phyloP scores from a whole-genome alignment of 2,797 vertebrate genomes.

The Anguilla megastoma region DNA sequence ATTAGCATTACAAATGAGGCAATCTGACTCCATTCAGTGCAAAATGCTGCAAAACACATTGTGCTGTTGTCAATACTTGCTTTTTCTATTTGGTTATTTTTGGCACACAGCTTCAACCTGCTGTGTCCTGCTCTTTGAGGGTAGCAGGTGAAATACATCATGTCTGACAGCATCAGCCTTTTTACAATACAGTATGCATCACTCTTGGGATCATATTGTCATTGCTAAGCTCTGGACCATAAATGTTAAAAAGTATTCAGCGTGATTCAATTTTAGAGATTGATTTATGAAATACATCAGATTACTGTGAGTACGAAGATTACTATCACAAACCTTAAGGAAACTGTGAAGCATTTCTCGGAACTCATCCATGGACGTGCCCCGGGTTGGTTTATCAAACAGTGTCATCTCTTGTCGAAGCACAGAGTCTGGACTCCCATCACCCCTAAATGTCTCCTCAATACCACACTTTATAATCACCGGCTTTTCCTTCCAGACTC shows the following conservation, averaged over 20 bases:
- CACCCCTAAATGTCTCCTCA: constrained; percentile 70
- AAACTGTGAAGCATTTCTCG: constrained; percentile 92
- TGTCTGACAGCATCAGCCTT: neutral
- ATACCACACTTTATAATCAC: constrained; percentile 92
- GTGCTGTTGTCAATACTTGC: constrained; percentile 31
- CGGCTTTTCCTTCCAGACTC: constrained; percentile 86
- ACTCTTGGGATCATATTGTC: neutral
- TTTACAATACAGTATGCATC: neutral
- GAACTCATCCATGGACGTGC: constrained; percentile 96
- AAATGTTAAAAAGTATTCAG: neutral
- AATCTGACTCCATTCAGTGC: neutral
- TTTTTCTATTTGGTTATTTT: constrained; percentile 42
- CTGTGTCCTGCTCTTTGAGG: constrained; percentile 26
- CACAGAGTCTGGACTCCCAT: constrained; percentile 63
- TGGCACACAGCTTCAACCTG: constrained; percentile 17
- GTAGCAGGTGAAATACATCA: neutral
- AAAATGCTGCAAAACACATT: constrained; percentile 23
- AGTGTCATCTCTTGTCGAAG: constrained; percentile 79
- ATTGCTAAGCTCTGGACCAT: neutral
- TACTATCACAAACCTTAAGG: constrained; percentile 79
- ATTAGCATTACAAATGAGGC: neutral
- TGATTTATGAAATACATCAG: neutral
- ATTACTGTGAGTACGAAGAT: constrained; percentile 8
- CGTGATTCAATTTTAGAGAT: neutral
- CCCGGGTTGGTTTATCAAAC: constrained; percentile 90